Evolutionary conservation across 2,797 vertebrate genomes (phyloP), one percentile per base, ranked within the genome.

Genomic region (Valencia hispanica): DNA sequence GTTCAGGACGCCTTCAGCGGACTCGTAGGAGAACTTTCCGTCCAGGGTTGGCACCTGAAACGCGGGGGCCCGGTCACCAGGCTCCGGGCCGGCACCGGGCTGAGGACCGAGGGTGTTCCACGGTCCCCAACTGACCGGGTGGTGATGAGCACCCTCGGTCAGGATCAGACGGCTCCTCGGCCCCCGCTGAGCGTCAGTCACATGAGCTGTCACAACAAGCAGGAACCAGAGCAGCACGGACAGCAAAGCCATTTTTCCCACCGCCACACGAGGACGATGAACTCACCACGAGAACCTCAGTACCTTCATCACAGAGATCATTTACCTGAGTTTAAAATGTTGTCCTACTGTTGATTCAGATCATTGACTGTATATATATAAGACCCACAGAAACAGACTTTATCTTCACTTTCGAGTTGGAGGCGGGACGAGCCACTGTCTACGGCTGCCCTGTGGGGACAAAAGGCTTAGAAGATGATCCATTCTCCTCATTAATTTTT

Each of bases 21-120:
- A 91, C 6, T 79, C 74, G 83, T 91, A 96, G 5, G 78, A 75
- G 32, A 96, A 94, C 78, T 89, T 85, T 1, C 95, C 95, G 30
- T 91, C 88, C 83, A 96, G 84, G 5, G 95, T 96, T 0, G 73
- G 68, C 20, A 96, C 91, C 0, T 53, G 87, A 69, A 96, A 96
- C 1, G 86, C 80, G 0, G 72, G 79, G 0, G 93, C 95, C 0
- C 7, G 32, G 79, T 95, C 94, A 0, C 95, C 94, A 0, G 96
- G 96, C 45, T 95, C 93, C 15, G 91, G 89, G 0, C 87, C 92
- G 1, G 30, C 20, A 0, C 69, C 25, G 4, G 8, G 57, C 59
- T n/a, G 79, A 20, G 22, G 45, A 1, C n/a, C 0, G 65, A 43
- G 4, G 12, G 5, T 0, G 18, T 45, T 73, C 0, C 9, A 14